Evolutionary conservation across 64 coral and sea anemone species (phyloP), one percentile per base, ranked within the genome.

Genomic region (Dendronephthya gigantea): DNA sequence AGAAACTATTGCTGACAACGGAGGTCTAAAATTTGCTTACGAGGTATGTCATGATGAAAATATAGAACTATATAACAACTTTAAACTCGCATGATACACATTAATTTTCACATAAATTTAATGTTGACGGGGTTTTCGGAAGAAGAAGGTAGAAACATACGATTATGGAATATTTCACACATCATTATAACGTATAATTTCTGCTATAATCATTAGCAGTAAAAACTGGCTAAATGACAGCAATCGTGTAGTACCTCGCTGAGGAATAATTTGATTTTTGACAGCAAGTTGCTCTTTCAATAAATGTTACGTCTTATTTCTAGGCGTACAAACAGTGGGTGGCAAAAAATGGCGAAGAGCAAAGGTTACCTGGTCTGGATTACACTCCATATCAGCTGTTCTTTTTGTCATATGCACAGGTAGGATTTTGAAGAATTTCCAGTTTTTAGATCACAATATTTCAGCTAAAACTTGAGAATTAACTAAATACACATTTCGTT

Each of bases 1-100:
- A 36, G 90, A 95, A 86, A 95, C 92, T 75, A 95, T 92, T 84
- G 93, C 93, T n/a, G 93, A 95, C 59, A 95, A 95, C 48, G 93
- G 93, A 29, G 93, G 93, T 17, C 39, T 95, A 4, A 95, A 95
- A 58, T 87, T 90, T 65, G 82, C 93, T 1, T 95, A 92, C 35
- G 68, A 50, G 90, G 93, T 92, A 62, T 43, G 79, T 87, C n/a
- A n/a, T n/a, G n/a, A n/a, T n/a, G n/a, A n/a, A n/a, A n/a, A n/a
- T n/a, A n/a, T n/a, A n/a, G n/a, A 74, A 74, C 0, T 30, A 1
- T 74, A 74, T 11, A 25, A 11, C 36, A 36, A 4, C 22, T 79
- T 35, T 79, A 34, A 9, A 36, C 32, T 17, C 32, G 15, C 9
- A 79, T 28, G 30, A 35, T n/a, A n/a, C n/a, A n/a, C n/a, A n/a